Base-by-base conservation (phyloP, 2,888 invertebrate genomes). In the Pseudanteris insignis region DNA sequence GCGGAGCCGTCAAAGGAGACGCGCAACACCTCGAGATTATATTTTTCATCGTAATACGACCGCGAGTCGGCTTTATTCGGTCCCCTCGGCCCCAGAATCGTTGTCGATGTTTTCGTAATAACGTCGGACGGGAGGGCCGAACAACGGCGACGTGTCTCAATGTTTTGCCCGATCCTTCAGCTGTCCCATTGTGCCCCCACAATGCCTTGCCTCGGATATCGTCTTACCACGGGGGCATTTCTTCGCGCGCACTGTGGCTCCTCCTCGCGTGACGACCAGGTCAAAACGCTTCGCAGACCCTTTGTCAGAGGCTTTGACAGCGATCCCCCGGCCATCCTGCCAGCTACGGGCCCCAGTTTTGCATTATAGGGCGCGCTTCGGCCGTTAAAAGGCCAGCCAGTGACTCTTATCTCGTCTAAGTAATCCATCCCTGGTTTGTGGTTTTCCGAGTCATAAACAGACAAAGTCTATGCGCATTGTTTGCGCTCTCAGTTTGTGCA, bases 91-190 rank as follows among this genome's bases (percentile, higher is more conserved):
- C 32, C 44, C 55, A 28, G 55, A 62, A 55, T 55, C 67, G 67
- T 68, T 71, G 66, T 34, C 70, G 70, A 78, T 77, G 74, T 78
- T 76, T 77, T 76, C 69, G 73, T 77, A 75, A 76, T 77, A 75
- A 75, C 72, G 71, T 72, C 65, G 64, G 37, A 63, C 48, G 63
- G 71, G 70, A 65, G 70, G 75, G 66, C 34, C 67, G 76, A 68
- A 67, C 73, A 75, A 77, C 77, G 74, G 74, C 71, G 72, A 73
- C 70, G 74, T 70, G 77, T 79, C 78, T 78, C 76, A 78, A 78
- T 78, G 78, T 78, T 79, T 78, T 77, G 76, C 71, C 68, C 66
- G 70, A 66, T 72, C 75, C 70, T 74, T 78, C 78, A 79, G 78
- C 78, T 78, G 78, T 70, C 71, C 72, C 70, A 74, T 77, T 77